Conservation (phyloP, 2,113 vertebrate genomes). For the Dasyprocta punctata region DNA sequence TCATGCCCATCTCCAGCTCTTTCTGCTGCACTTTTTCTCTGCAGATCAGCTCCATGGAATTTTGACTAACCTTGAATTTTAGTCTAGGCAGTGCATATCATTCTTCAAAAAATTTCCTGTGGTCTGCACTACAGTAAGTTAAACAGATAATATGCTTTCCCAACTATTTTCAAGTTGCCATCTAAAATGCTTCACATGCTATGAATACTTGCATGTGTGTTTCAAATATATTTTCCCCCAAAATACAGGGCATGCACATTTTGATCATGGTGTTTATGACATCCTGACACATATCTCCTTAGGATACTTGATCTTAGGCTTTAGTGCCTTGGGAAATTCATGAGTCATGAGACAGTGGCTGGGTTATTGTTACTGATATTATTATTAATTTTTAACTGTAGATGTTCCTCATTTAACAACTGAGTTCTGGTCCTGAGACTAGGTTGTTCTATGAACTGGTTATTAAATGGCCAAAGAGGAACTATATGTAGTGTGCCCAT, state of each 20-base stretch:
- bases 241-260: neutral
- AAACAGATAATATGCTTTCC: neutral
- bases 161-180: neutral
- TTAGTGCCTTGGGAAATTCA: no score
- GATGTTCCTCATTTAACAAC: neutral
- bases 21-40: rapidly evolving
- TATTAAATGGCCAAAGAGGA: neutral
- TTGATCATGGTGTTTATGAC: no score
- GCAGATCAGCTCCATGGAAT: neutral
- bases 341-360: neutral
- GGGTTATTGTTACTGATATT: neutral
- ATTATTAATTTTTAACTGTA: neutral
- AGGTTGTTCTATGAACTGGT: neutral
- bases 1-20: neutral
- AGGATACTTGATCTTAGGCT: neutral
- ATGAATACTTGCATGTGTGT: neutral
- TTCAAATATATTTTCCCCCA: neutral
- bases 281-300: rapidly evolving
- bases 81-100: no score
- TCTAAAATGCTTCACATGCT: neutral
- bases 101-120: neutral
- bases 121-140: rapidly evolving
- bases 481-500: rapidly evolving
- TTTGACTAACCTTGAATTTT: neutral
- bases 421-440: neutral